phyloP scores from a whole-genome alignment of 1,140 invertebrate genomes.

The Trichonephila inaurata region DNA sequence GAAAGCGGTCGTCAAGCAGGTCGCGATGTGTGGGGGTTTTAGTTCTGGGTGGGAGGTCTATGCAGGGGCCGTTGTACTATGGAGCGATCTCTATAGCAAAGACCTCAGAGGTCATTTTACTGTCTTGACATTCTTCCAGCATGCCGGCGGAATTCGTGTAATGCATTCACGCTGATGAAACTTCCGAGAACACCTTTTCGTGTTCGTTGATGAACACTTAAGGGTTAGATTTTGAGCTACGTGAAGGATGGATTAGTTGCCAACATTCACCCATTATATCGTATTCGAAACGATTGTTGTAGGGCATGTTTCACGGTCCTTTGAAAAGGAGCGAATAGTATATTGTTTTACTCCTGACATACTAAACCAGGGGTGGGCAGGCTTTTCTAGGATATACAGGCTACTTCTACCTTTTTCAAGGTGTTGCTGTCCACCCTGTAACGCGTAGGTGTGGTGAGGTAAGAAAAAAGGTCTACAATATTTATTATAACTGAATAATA shows the following conservation, averaged over 20 bases:
- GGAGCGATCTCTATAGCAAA: neutral
- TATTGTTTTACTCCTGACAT: no score
- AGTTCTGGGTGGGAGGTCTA: slow-evolving; percentile 54
- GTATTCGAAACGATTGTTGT: no score
- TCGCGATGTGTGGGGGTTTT: slow-evolving; percentile 31
- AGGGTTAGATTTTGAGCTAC: neutral
- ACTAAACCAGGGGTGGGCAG: no score
- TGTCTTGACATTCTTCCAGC: neutral
- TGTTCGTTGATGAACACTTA: neutral
- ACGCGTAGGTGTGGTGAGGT: no score
- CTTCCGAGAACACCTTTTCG: slow-evolving; percentile 12
- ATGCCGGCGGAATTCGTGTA: neutral
- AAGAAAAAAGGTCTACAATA: no score
- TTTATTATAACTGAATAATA: no score
- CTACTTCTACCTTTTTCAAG: no score
- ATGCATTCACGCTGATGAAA: neutral
- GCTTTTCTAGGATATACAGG: no score
- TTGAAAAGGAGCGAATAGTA: no score
- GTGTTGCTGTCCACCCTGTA: no score
- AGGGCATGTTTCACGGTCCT: no score
- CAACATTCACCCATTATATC: neutral
- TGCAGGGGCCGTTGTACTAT: slow-evolving; percentile 30
- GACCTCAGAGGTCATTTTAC: slow-evolving; percentile 9
- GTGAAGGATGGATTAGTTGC: neutral
- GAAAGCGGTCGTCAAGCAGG: slow-evolving; percentile 7